Conservation (phyloP, 1,140 invertebrate species). For the Lysiphlebus fabarum region DNA sequence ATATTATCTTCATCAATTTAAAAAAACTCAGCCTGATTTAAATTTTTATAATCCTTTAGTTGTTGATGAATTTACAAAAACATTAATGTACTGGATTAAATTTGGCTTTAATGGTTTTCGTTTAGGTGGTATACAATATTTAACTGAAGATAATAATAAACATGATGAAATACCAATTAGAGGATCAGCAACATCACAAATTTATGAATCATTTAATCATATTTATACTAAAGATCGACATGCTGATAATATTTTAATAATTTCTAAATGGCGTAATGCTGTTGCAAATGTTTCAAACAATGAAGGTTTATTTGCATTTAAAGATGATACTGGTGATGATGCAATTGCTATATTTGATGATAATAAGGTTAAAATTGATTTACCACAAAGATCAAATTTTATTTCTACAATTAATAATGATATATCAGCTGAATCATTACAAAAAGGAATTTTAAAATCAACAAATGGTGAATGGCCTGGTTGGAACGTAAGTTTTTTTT, state of each 20-base stretch:
- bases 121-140: slow-evolving; percentile 63
- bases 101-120: slow-evolving; percentile 73
- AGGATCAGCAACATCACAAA: slow-evolving; percentile 31
- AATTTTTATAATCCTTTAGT: slow-evolving; percentile 63
- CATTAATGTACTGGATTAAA: slow-evolving; percentile 66
- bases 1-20: slow-evolving; percentile 64
- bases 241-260: slow-evolving; percentile 54
- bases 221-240: slow-evolving; percentile 58
- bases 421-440: slow-evolving; percentile 35
- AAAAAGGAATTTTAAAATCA: slow-evolving; percentile 30
- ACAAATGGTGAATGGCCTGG: slow-evolving; percentile 37
- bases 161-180: slow-evolving; percentile 49
- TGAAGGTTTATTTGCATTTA: slow-evolving; percentile 46
- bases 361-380: slow-evolving; percentile 35
- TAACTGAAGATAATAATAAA: slow-evolving; percentile 60
- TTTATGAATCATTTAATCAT: slow-evolving; percentile 63
- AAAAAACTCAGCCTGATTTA: slow-evolving; percentile 61
- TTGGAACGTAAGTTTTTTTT: slow-evolving; percentile 41
- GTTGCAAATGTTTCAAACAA: slow-evolving; percentile 57
- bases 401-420: slow-evolving; percentile 30
- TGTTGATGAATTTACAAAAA: slow-evolving; percentile 61
- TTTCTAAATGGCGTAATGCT: slow-evolving; percentile 60
- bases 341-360: slow-evolving; percentile 41
- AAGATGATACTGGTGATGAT: slow-evolving; percentile 42
- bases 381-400: slow-evolving; percentile 43